Conservation (phyloP, 2,113 vertebrate species). For the Misgurnus mizolepis region DNA sequence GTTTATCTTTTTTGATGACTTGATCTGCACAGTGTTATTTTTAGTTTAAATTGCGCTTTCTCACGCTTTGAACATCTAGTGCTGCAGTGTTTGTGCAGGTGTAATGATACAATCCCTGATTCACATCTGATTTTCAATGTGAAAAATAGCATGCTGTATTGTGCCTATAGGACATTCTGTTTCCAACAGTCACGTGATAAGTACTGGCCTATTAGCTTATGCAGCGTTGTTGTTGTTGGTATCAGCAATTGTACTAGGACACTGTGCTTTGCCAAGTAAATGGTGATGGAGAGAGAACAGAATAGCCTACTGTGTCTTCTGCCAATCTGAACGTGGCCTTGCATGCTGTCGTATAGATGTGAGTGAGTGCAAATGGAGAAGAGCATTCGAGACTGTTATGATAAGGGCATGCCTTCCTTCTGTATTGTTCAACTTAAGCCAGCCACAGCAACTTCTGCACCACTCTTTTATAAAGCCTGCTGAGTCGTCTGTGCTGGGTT, state of each 20-base stretch:
- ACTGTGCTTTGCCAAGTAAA: constrained; percentile 12
- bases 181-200: background rate
- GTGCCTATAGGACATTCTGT: background rate
- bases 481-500: constrained; percentile 12
- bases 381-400: constrained; percentile 22
- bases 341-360: constrained; percentile 56
- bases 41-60: constrained; percentile 1
- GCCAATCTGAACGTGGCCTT: constrained; percentile 32
- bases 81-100: background rate
- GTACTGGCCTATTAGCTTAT: constrained; percentile 1
- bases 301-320: constrained; percentile 52
- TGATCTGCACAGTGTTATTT: background rate
- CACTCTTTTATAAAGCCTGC: constrained; percentile 1
- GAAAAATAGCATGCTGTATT: background rate
- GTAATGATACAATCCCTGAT: background rate
- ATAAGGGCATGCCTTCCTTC: constrained; percentile 36
- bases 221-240: constrained; percentile 48
- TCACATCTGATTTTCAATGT: background rate
- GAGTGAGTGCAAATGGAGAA: background rate
- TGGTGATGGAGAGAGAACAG: constrained; percentile 25
- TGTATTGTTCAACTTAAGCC: constrained; percentile 28
- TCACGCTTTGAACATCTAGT: background rate
- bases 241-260: constrained; percentile 51
- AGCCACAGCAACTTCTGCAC: constrained; percentile 26
- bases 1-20: background rate